Evolutionary conservation across 2,113 vertebrate genomes (phyloP), one percentile per base, ranked within the genome.

Genomic region (Collichthys lucidus): DNA sequence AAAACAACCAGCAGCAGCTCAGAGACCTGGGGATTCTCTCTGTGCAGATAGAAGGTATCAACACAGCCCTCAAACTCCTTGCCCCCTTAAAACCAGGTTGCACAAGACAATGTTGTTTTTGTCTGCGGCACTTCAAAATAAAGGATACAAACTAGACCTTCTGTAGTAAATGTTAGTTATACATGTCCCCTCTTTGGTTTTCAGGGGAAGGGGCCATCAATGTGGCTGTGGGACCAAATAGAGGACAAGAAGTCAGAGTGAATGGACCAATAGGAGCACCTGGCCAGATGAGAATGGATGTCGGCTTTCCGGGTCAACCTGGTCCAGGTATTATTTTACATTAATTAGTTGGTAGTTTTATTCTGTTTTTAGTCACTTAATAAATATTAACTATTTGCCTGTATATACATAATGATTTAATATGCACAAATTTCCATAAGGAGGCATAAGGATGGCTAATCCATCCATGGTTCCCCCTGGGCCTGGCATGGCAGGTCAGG

Each of bases 1-100:
- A 99, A 93, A 98, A 94, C 91, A 99, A 99, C 86, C 98, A 98
- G 89, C 98, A 99, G 70, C 98, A 99, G 92, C 97, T 99, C 53
- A 95, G 98, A 73, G 98, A 99, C 80, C 93, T 99, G 89, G 98
- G 98, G 75, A 99, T 99, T 82, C 97, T 99, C 68, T 99, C 98
- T 0, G 96, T 99, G 84, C 98, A 99, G 79, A 99, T 99, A 57
- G 98, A 99, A 97, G 98, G 98, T 98, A 94, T 74, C 2, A 76
- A 12, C 10, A 40, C 5, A 49, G 10, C 26, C n/a, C n/a, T n/a
- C n/a, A n/a, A n/a, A n/a, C n/a, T n/a, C n/a, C n/a, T n/a, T n/a
- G n/a, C n/a, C n/a, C n/a, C n/a, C 20, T 29, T 1, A 50, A 47
- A 71, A 62, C 11, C 35, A 47, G 16, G 0, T 49, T n/a, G 2